Percentiles rank a stretch among this genome's conserved stretches.
phyloP scores from a whole-genome alignment of 2,797 vertebrate species.

The Clamator glandarius region DNA sequence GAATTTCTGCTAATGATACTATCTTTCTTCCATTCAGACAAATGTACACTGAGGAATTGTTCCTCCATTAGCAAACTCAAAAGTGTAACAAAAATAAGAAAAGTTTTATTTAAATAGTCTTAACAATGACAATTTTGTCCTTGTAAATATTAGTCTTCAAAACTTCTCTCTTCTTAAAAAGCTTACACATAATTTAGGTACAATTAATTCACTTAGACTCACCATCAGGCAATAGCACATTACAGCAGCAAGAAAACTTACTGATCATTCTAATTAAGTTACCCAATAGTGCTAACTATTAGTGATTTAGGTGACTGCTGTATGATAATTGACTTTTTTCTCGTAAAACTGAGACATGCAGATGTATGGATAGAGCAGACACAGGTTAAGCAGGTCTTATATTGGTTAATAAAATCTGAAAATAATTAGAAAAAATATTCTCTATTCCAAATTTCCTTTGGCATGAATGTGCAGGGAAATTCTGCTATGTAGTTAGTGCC shows the following conservation, averaged over 20 bases:
- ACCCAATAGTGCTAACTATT: background rate
- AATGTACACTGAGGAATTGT: background rate
- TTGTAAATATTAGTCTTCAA: background rate
- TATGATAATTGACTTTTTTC: background rate
- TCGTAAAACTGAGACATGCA: slow-evolving; percentile 20
- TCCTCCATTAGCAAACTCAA: background rate
- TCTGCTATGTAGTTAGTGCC: slow-evolving; percentile 36
- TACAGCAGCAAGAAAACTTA: background rate
- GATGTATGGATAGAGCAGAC: slow-evolving; percentile 16
- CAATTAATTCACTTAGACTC: background rate
- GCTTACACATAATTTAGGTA: background rate
- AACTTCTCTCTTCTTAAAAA: background rate
- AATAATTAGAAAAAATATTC: slow-evolving; percentile 69
- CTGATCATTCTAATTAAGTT: background rate
- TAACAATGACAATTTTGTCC: background rate
- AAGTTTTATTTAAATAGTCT: background rate
- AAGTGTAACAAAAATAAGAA: background rate
- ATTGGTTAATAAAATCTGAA: slow-evolving; percentile 65
- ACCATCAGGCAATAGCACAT: background rate
- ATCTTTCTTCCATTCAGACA: background rate
- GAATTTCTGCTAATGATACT: background rate
- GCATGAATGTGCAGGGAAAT: slow-evolving; percentile 67
- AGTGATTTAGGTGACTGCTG: background rate
- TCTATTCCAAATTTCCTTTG: slow-evolving; percentile 65
- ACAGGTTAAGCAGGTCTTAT: slow-evolving; percentile 49